phyloP scores from a whole-genome alignment of 2,113 vertebrate genomes.

The Diphyllodes magnificus region DNA sequence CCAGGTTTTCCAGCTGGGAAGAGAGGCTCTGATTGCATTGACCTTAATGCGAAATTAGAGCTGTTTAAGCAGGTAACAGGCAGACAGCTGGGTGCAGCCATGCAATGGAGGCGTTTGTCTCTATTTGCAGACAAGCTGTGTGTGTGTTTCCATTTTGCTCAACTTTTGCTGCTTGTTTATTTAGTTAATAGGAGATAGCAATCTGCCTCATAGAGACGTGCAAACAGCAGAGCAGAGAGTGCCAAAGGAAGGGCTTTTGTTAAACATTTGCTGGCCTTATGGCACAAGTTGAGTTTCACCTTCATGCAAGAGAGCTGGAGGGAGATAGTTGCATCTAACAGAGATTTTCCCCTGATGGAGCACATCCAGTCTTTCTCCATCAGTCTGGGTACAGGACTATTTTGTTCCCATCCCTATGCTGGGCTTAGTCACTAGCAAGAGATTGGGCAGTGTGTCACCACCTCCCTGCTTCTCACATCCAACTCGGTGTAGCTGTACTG shows the following conservation, averaged over 20 bases:
- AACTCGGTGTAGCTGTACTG: accelerated
- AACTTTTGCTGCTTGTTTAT: constrained; percentile 55
- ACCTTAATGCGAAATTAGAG: constrained; percentile 41
- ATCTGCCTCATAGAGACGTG: background rate
- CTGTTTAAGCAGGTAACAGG: constrained; percentile 38
- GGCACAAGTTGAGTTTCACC: background rate
- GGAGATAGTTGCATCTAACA: background rate
- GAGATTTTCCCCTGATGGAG: background rate
- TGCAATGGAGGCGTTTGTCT: constrained; percentile 10
- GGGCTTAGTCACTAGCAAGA: background rate
- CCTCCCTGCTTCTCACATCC: background rate
- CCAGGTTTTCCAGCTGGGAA: background rate
- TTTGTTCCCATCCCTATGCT: background rate
- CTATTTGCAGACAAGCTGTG: constrained; percentile 50
- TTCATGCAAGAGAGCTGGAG: background rate
- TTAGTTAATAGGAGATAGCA: constrained; percentile 46
- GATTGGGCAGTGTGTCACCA: background rate
- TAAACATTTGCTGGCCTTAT: background rate
- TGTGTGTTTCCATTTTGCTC: constrained; percentile 14
- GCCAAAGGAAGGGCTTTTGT: background rate
- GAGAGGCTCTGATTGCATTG: background rate
- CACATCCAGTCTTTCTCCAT: background rate
- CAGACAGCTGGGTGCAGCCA: constrained; percentile 52
- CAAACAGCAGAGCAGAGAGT: background rate
- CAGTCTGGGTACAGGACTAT: background rate